Evolutionary conservation across 2,797 vertebrate species (phyloP).

Genomic region (Chelon labrosus): DNA sequence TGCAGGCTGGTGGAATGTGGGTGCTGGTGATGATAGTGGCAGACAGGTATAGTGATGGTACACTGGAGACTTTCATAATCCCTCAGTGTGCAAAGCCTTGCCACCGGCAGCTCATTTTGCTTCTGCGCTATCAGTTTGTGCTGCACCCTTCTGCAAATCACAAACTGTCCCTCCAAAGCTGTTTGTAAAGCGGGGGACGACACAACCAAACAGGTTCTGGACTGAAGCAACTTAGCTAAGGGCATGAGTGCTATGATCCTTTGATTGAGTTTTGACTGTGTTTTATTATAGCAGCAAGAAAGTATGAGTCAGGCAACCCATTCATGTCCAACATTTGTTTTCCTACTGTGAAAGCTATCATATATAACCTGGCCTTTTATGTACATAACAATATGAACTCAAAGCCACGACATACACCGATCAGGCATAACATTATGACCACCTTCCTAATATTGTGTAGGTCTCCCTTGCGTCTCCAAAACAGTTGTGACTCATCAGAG

Average conservation of each 20-base stretch:
- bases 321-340: background rate
- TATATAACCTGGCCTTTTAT: too few species aligned
- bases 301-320: background rate
- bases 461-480: too few species aligned
- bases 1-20: constrained; percentile 27
- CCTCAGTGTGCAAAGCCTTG: constrained; percentile 24
- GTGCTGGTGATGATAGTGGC: constrained; percentile 17
- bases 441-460: too few species aligned
- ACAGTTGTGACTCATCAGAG: too few species aligned
- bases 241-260: constrained; percentile 1
- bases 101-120: constrained; percentile 47
- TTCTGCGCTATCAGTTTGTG: constrained; percentile 30
- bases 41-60: constrained; percentile 23
- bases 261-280: constrained; percentile 5
- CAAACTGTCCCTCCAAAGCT: constrained; percentile 33
- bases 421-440: too few species aligned
- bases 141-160: constrained; percentile 21
- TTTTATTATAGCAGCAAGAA: background rate
- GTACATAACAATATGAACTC: too few species aligned
- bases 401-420: too few species aligned
- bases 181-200: constrained; percentile 12
- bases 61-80: constrained; percentile 43
- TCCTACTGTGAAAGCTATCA: background rate
- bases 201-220: background rate
- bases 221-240: background rate